Base-by-base conservation (phyloP, 2,888 invertebrate species). In the Ochropacha duplaris region DNA sequence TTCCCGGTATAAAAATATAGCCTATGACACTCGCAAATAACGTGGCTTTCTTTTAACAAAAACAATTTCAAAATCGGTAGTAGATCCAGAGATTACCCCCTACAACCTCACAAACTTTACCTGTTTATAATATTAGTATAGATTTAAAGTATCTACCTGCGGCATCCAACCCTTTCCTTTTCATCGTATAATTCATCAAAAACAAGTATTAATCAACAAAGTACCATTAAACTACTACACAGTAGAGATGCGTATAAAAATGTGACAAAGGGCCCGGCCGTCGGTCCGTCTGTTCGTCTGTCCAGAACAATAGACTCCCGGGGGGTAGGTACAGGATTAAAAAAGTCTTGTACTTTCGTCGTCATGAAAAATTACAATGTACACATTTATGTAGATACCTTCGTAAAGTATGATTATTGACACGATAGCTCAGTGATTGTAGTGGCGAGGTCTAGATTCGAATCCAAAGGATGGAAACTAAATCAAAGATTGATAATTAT, bases 211-310 rank as follows among this genome's bases (percentile, higher is more conserved):
- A 44, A 44, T 44, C 44, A 44, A 19, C 44, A 44, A 44, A 44
- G 44, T 44, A 44, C 44, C 16, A 6, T 31, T 12, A 39, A 44
- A 44, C 44, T 44, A 44, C 44, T 44, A 19, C 36, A 31, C 50
- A 24, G 49, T 52, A 54, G 52, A 22, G 26, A 39, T 56, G 55
- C 39, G 54, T 49, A 61, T 55, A 58, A 59, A 52, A 59, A 55
- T 69, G 31, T 22, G 52, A 71, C 71, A 71, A 68, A 71, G 64
- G 34, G 34, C 52, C 44, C 56, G 55, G 28, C 57, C 56, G 66
- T 59, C 68, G 60, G 73, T 71, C 74, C 55, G 66, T 60, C 68
- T 61, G 74, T 71, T 72, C 66, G 71, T 69, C 69, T 72, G 72
- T 67, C 60, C 63, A 60, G 64, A 65, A 74, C 70, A 71, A 73